Conservation (phyloP, 2,888 invertebrate species). For the Ectemnius continuus region DNA sequence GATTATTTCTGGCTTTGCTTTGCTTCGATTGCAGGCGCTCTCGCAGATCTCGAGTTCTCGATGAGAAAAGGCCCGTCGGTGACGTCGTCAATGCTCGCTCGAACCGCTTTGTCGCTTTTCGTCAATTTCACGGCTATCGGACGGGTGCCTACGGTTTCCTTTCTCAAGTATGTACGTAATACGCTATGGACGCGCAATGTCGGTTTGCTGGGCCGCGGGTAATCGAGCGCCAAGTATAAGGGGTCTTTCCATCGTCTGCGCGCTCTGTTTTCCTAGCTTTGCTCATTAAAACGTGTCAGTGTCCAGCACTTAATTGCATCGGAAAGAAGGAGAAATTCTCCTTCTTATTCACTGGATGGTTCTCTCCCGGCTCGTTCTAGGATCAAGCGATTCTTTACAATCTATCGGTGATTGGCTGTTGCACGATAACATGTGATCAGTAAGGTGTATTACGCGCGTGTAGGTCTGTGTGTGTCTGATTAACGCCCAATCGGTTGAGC, state of each 20-base stretch:
- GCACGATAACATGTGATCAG: constrained; percentile 56
- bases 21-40: too few relatives aligned
- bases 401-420: constrained; percentile 51
- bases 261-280: constrained; percentile 40
- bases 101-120: too few relatives aligned
- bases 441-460: background rate
- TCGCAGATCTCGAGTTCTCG: too few relatives aligned
- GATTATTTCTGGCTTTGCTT: too few relatives aligned
- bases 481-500: constrained; percentile 60
- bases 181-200: background rate
- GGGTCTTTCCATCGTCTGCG: background rate
- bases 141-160: background rate
- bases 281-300: constrained; percentile 31
- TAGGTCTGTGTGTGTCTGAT: constrained; percentile 40
- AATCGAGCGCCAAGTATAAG: constrained; percentile 18
- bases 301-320: constrained; percentile 44
- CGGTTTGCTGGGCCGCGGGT: constrained; percentile 10
- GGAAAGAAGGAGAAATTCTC: constrained; percentile 33
- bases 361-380: background rate
- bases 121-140: background rate
- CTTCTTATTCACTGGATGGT: too few relatives aligned
- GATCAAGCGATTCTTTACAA: constrained; percentile 37
- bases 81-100: too few relatives aligned
- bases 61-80: too few relatives aligned
- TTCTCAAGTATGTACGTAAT: constrained; percentile 18